Evolutionary conservation across 1,140 invertebrate species (phyloP).

Genomic region (Thalassaphorura encarpata): DNA sequence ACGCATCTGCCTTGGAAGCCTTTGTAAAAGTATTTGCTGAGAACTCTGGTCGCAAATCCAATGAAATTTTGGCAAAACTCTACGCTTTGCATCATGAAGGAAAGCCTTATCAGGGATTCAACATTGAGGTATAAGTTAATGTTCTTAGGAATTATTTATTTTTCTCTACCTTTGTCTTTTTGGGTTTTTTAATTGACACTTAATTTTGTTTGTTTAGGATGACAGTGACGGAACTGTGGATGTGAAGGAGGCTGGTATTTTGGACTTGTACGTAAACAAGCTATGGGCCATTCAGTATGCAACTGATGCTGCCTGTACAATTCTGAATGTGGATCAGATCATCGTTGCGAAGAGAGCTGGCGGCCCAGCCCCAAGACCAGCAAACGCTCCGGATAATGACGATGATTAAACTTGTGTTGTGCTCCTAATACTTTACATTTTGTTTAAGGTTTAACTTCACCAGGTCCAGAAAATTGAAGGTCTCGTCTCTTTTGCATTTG

Average conservation of each 20-base stretch:
- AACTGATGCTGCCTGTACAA: conserved; percentile 79
- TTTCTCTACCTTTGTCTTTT: not conserved
- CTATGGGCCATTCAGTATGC: conserved; percentile 93
- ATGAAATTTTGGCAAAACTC: conserved; percentile 79
- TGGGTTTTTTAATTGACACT: conserved; percentile 8
- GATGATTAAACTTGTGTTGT: conserved; percentile 10
- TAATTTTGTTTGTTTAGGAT: conserved; percentile 37
- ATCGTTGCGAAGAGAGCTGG: conserved; percentile 97
- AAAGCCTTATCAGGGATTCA: conserved; percentile 70
- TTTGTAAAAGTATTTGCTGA: conserved; percentile 89
- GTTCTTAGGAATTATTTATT: not conserved
- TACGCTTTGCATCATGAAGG: conserved; percentile 86
- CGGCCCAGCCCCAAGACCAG: conserved; percentile 71
- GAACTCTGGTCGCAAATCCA: conserved; percentile 81
- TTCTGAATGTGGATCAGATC: conserved; percentile 96
- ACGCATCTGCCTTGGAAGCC: conserved; percentile 78
- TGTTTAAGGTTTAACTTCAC: no score
- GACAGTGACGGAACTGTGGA: conserved; percentile 56
- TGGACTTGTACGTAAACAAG: conserved; percentile 81
- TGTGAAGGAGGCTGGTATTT: conserved; percentile 59
- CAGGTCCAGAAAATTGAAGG: no score
- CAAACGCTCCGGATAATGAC: conserved; percentile 54
- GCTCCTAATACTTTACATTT: not conserved
- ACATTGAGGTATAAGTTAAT: conserved; percentile 63
- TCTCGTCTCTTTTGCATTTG: no score